Evolutionary conservation across 1,140 invertebrate genomes (phyloP), one percentile per base, ranked within the genome.

Genomic region (Penaeus indicus): DNA sequence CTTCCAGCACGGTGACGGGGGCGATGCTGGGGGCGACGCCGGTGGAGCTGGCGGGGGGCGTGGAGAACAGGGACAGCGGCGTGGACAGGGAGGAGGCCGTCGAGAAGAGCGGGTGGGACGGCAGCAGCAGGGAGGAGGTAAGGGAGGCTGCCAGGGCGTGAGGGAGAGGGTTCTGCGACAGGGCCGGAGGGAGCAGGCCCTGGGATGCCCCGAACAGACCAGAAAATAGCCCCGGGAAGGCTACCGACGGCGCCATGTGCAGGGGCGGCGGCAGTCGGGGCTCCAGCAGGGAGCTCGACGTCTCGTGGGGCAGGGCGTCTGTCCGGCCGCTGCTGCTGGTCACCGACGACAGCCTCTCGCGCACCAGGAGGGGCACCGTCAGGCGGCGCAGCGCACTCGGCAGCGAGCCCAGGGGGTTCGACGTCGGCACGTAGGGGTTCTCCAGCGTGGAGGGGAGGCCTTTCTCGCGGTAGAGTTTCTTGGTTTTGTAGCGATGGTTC

Each of bases 401-500:
- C 54, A 89, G 75, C 38, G 82, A 42, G 21, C 82, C 75, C n/a
- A 85, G 62, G 54, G 88, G 61, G 1, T 54, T 75, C 61, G 32
- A 42, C 19, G 83, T 27, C 2, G 82, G 67, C 27, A 64, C 72
- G 82, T 85, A 85, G 10, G 82, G 88, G 61, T 54, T 60, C 18
- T 85, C 11, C 0, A 54, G 3, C 3, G 11, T 54, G 11, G 11
- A 3, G 11, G 8, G 5, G 5, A 38, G 5, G 5, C 5, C 5
- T 5, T 38, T 3, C 1, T 5, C 38, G 5, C 1, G 5, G 38
- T 1, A 38, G 1, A 5, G 5, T 5, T 5, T 5, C 5, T 38
- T 99, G 78, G 38, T 5, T 5, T 5, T 1, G 0, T 54, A 10
- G 11, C 47, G 3, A 0, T 54, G 3, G 47, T 7, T 10, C 47